phyloP scores from a whole-genome alignment of 1,140 invertebrate genomes.

The Cyphomyrmex costatus region DNA sequence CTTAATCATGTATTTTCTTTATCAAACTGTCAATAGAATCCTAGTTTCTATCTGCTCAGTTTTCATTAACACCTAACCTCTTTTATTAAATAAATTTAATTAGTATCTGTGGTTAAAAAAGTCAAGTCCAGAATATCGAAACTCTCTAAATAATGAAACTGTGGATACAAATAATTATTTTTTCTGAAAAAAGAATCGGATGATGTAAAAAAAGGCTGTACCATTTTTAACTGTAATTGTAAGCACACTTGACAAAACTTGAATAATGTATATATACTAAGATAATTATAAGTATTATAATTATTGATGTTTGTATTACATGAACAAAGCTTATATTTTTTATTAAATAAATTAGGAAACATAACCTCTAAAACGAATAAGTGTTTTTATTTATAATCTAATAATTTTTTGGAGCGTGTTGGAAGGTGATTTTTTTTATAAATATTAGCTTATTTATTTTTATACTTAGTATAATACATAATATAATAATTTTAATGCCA shows the following conservation, averaged over 20 bases:
- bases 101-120: background rate
- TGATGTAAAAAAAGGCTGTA: background rate
- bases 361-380: conserved; percentile 17
- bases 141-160: background rate
- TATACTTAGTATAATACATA: background rate
- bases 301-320: conserved; percentile 1
- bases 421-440: conserved; percentile 1
- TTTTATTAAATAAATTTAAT: conserved; percentile 18
- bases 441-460: background rate
- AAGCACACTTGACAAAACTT: background rate
- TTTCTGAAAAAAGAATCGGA: background rate
- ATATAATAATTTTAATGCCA: background rate
- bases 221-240: background rate
- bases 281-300: conserved; percentile 32
- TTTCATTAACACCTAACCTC: conserved; percentile 55
- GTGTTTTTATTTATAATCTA: conserved; percentile 20
- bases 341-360: conserved; percentile 29
- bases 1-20: conserved; percentile 50
- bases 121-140: background rate
- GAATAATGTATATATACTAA: conserved; percentile 15
- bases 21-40: conserved; percentile 38
- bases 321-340: background rate
- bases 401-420: background rate
- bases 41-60: conserved; percentile 22
- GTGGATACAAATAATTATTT: conserved; percentile 25